Percentiles rank a stretch among this genome's conserved stretches.
phyloP scores from a whole-genome alignment of 2,797 vertebrate species.

The Heteromormyrus szaboi region DNA sequence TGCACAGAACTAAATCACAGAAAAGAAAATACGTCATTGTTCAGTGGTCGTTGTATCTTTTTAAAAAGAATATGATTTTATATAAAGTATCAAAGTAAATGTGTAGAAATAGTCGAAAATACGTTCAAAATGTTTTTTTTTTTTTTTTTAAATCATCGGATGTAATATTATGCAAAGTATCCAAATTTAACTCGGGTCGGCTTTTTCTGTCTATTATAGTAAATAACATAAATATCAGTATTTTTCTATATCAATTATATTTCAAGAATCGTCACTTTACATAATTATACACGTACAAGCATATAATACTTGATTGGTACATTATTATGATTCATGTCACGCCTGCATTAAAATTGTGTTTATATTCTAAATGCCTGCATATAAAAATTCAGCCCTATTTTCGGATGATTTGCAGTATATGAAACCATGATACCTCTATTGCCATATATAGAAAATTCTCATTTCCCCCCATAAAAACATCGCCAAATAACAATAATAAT shows the following conservation, averaged over 20 bases:
- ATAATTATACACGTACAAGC: neutral
- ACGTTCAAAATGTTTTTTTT: neutral
- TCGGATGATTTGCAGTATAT: neutral
- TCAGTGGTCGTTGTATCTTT: neutral
- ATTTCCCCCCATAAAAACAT: neutral
- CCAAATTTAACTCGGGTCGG: neutral
- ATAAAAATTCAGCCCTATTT: neutral
- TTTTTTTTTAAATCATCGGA: neutral
- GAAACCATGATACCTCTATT: neutral
- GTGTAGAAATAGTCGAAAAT: neutral
- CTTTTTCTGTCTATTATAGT: neutral
- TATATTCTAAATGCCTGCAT: neutral
- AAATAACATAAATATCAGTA: neutral
- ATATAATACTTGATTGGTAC: neutral
- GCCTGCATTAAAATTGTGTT: neutral
- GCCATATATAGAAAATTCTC: neutral
- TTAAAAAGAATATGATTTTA: neutral
- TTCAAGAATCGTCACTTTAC: neutral
- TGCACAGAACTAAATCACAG: neutral
- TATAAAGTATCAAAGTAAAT: neutral
- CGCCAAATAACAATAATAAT: neutral
- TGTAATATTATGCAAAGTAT: neutral
- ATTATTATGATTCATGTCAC: neutral
- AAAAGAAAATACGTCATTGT: neutral
- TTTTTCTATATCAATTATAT: neutral